A percentile compares a stretch with the other conserved stretches of the same genome.
phyloP scores from a whole-genome alignment of 2,888 invertebrate genomes.

The Griposia aprilina region DNA sequence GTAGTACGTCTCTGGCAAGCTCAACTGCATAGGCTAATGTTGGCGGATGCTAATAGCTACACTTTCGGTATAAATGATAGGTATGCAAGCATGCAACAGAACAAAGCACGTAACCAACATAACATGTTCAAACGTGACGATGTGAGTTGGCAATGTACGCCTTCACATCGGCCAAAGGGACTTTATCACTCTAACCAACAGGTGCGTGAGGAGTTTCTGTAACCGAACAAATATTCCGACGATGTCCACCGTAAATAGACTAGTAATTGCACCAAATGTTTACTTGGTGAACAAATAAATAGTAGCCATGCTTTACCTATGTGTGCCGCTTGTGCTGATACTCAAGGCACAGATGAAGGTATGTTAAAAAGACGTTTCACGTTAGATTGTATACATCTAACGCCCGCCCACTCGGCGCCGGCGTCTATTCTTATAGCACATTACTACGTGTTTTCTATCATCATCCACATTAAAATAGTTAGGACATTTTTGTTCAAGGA shows the following conservation, averaged over 20 bases:
- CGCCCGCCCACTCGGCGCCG: conserved; percentile 60
- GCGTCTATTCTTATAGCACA: conserved; percentile 57
- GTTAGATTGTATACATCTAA: conserved; percentile 33
- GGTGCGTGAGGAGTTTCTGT: conserved; percentile 36
- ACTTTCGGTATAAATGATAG: conserved; percentile 1
- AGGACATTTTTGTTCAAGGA: conserved; percentile 58
- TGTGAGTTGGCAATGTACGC: conserved; percentile 26
- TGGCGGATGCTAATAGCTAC: neutral
- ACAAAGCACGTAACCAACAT: neutral
- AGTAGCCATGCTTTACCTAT: neutral
- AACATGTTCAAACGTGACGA: conserved; percentile 15
- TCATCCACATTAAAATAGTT: conserved; percentile 60
- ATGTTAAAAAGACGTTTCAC: neutral
- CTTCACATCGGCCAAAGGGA: conserved; percentile 23
- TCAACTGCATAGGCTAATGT: neutral
- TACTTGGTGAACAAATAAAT: neutral
- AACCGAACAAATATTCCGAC: neutral
- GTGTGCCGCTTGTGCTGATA: neutral
- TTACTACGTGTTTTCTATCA: conserved; percentile 54
- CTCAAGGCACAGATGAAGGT: neutral
- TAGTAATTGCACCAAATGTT: conserved; percentile 3
- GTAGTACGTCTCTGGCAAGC: conserved; percentile 5
- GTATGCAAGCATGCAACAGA: neutral
- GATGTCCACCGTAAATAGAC: conserved; percentile 18
- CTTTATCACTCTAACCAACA: conserved; percentile 16